Conservation (phyloP, 2,888 invertebrate genomes). For the Chrysolina haemoptera region DNA sequence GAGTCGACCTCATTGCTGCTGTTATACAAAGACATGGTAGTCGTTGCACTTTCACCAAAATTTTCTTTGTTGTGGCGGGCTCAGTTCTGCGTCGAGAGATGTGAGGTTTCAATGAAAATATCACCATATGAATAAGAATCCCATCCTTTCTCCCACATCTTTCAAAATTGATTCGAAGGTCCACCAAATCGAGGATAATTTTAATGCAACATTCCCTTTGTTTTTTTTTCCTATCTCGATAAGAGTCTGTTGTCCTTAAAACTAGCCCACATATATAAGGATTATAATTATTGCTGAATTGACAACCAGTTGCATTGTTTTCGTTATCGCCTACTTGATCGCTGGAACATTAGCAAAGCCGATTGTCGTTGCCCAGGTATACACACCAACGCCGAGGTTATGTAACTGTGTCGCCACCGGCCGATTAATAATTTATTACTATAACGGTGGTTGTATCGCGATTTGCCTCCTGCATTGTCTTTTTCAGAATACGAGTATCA, state of each 20-base stretch:
- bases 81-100: too few relatives aligned
- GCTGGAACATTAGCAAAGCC: slow-evolving; percentile 37
- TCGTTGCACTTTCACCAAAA: too few relatives aligned
- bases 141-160: background rate
- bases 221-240: slow-evolving; percentile 20
- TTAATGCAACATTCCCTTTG: background rate
- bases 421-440: background rate
- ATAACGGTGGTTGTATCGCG: background rate
- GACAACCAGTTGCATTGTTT: slow-evolving; percentile 44
- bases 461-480: background rate
- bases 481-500: too few relatives aligned
- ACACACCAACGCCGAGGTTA: slow-evolving; percentile 37
- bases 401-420: background rate
- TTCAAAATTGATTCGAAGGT: background rate
- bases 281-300: slow-evolving; percentile 43
- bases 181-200: background rate
- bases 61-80: too few relatives aligned
- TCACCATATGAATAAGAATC: too few relatives aligned
- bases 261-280: slow-evolving; percentile 41
- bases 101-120: too few relatives aligned
- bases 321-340: slow-evolving; percentile 47
- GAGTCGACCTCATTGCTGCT: too few relatives aligned
- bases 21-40: too few relatives aligned
- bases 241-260: slow-evolving; percentile 8
- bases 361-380: slow-evolving; percentile 40